Base-by-base conservation (phyloP, 2,113 vertebrate species). In the Cygnus atratus region DNA sequence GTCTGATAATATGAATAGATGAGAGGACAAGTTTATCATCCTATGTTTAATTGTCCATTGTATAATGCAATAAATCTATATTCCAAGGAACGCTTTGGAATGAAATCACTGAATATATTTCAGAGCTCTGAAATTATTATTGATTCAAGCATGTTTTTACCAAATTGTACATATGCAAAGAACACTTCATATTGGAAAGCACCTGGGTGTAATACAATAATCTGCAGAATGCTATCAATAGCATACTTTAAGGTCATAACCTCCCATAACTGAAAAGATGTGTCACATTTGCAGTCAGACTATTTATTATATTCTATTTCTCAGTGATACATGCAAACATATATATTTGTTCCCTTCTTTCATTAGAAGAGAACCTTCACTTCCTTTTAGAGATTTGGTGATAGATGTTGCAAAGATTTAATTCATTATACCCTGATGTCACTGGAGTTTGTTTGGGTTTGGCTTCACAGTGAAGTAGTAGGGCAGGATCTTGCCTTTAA, bases 1-100 rank as follows among this genome's bases (percentile, higher is more conserved):
- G 73, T 65, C 66, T 87, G 80, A 87, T 87, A 78, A 93, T 92
- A 71, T 24, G 57, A 87, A 84, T 39, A 91, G 80, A 94, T 87
- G 91, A 92, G 35, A 22, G 44, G 17, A 95, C 39, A 87, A 93
- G 39, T 33, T 57, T 87, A 78, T 81, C 92, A 82, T 92, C 35
- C 76, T 57, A 10, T 48, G 84, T 91, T 95, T 95, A 96, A 93
- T 96, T 95, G 92, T 68, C 80, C 17, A 0, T 95, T 46, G 29
- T 74, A n/a, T 61, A 91, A 84, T 89, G 57, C 61, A 92, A 92
- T 95, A 89, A 93, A 94, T 96, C 81, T 91, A 29, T 65, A 84
- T 92, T 84, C 52, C 43, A 71, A 75, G 22, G 19, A 81, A 81
- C 74, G n/a, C 43, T 78, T 87, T 72, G 43, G 61, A 94, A 92